Base-by-base conservation (phyloP, 2,888 invertebrate genomes). In the Rotaria macrura region DNA sequence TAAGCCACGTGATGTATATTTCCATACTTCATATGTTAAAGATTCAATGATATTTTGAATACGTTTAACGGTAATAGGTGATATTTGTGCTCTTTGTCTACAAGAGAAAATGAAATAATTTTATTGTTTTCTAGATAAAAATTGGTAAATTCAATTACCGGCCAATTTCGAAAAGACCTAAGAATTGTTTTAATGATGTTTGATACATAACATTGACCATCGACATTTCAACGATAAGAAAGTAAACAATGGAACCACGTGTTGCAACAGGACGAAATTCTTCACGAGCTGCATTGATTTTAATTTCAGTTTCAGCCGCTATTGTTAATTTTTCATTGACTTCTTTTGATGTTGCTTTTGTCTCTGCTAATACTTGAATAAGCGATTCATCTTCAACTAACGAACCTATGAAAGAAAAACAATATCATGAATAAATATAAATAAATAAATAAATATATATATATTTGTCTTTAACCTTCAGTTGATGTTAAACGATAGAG, bases 11-110 rank as follows among this genome's bases (percentile, higher is more conserved):
- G 95, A 93, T 0, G 96, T 96, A 90, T 96, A 97, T 55, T 93
- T 94, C 94, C 96, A 97, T 0, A 96, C 95, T 91, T 96, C 95
- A 89, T 94, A 94, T 0, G 96, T 97, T 88, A 97, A 92, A 90
- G 95, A 95, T 87, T 94, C 93, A 47, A 97, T 92, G 89, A 97
- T 96, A 87, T 95, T 96, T 87, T 93, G 93, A 87, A 91, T 91
- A 86, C 97, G 93, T 90, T 96, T 96, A 88, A 93, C 93, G 0
- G 96, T 95, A 54, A 94, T 92, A 83, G 94, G 93, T 87, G 94
- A 96, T 91, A 95, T 96, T 14, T 93, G 93, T 0, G 96, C 96
- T 85, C 90, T 90, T 65, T 94, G 95, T 88, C 97, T 97, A 0
- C 97, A 96, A 89, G 94, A 94, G 90, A 57, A 65, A 29, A n/a